Percentiles rank a stretch among this genome's conserved stretches.
These are phyloP conservation scores for Coilia nasus DNA, from an alignment of 2,797 vertebrate genomes.

Conservation along the genomic window DNA sequence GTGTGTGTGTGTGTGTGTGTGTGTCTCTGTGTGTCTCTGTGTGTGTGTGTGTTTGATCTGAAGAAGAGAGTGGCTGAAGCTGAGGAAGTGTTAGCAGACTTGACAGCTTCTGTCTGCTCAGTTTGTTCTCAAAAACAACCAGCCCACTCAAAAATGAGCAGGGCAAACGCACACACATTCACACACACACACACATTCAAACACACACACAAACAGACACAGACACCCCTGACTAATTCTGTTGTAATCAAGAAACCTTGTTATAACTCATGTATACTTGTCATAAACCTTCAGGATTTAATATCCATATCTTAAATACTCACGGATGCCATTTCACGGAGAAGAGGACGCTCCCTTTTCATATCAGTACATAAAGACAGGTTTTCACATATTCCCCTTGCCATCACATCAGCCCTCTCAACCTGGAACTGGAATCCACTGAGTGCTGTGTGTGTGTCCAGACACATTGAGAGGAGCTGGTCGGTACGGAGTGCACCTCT, in stretches of 20 bases:
- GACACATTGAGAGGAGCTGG: not conserved
- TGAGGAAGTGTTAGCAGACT: not conserved
- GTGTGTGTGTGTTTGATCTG: not conserved
- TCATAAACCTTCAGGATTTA: no score
- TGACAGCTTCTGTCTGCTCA: not conserved
- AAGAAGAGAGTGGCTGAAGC: not conserved
- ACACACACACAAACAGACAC: slow-evolving; percentile 27
- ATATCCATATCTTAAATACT: no score
- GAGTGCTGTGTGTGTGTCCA: not conserved
- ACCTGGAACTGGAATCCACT: no score
- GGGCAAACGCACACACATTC: not conserved
- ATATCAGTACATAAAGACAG: no score
- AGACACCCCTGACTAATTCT: no score
- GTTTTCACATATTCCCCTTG: no score
- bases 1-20: not conserved
- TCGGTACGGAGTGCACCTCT: not conserved
- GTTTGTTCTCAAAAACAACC: not conserved
- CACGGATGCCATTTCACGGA: no score
- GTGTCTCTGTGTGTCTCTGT: not conserved
- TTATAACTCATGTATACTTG: no score
- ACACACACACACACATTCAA: slow-evolving; percentile 1
- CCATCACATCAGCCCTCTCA: no score
- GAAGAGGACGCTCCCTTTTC: no score
- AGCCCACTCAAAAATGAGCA: not conserved
- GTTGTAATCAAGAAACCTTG: no score